Evolutionary conservation across 2,797 vertebrate species (phyloP).

Genomic region (Ctenopoma kingsleyae): DNA sequence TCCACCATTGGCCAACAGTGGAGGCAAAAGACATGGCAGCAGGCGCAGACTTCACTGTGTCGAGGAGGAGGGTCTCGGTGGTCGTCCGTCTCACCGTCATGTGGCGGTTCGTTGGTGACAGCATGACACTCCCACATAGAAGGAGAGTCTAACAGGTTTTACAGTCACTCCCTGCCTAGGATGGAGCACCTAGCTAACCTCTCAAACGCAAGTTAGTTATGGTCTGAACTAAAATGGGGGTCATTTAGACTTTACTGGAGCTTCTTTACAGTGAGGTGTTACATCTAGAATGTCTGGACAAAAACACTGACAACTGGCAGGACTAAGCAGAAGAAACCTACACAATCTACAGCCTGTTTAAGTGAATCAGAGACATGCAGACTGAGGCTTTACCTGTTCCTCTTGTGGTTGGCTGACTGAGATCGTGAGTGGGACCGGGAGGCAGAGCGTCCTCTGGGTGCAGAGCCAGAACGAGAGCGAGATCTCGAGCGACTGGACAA

Average conservation of each 20-base stretch:
- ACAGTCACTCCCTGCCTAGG: constrained; percentile 37
- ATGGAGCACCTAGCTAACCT: constrained; percentile 50
- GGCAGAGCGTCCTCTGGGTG: constrained; percentile 75
- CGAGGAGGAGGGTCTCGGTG: constrained; percentile 17
- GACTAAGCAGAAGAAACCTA: constrained; percentile 45
- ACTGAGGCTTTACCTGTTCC: constrained; percentile 79
- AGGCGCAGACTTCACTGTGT: constrained; percentile 44
- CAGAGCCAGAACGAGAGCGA: constrained; percentile 79
- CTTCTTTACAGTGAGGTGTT: constrained; percentile 5
- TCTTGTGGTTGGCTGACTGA: constrained; percentile 81
- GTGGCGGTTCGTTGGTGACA: constrained; percentile 27
- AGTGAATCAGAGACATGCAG: constrained; percentile 19
- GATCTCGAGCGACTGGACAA: constrained; percentile 81
- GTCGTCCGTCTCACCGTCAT: constrained; percentile 46
- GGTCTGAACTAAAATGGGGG: constrained; percentile 21
- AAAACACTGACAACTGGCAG: constrained; percentile 20
- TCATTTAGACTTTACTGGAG: constrained; percentile 25
- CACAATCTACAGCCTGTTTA: constrained; percentile 33
- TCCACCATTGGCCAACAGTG: constrained; percentile 44
- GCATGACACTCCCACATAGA: constrained; percentile 32
- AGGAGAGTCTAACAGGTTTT: constrained; percentile 28
- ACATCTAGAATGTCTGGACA: constrained; percentile 16
- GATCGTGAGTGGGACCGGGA: constrained; percentile 85
- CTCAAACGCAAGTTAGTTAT: constrained; percentile 28
- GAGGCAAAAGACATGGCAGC: constrained; percentile 36